Percentiles rank a stretch among this genome's conserved stretches.
Evolutionary conservation across 2,797 vertebrate species (phyloP).

Genomic region (Enteromius argenteus): DNA sequence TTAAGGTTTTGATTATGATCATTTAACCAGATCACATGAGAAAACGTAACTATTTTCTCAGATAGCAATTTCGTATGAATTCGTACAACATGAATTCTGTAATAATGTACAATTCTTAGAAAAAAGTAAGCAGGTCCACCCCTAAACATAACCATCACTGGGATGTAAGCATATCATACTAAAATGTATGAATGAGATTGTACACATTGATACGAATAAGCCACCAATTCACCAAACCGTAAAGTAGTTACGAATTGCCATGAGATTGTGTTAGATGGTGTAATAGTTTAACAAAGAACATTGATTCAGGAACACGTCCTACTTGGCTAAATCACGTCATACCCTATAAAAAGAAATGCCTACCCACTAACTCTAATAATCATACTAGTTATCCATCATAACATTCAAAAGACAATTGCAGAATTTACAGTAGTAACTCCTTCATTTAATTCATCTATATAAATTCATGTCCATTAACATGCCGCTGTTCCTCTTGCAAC

Average conservation of each 20-base stretch:
- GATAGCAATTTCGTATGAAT: neutral
- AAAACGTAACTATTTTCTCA: neutral
- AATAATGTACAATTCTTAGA: neutral
- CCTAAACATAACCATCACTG: neutral
- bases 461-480: conserved; percentile 21
- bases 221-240: neutral
- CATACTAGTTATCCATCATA: conserved; percentile 29
- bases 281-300: neutral
- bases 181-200: neutral
- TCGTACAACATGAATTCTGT: neutral
- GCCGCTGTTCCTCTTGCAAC: conserved; percentile 13
- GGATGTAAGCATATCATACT: neutral
- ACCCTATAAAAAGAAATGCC: neutral
- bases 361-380: conserved; percentile 26
- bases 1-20: neutral
- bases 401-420: neutral
- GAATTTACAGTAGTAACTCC: conserved; percentile 5
- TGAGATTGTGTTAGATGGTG: neutral
- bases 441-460: conserved; percentile 40
- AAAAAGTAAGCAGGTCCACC: neutral
- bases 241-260: neutral
- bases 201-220: neutral
- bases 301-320: conserved; percentile 8
- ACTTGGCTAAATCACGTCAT: conserved; percentile 12
- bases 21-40: neutral